Percentiles rank a stretch among this genome's conserved stretches.
Evolutionary conservation across 2,888 invertebrate species (phyloP).

Genomic region (Parnassius smintheus): DNA sequence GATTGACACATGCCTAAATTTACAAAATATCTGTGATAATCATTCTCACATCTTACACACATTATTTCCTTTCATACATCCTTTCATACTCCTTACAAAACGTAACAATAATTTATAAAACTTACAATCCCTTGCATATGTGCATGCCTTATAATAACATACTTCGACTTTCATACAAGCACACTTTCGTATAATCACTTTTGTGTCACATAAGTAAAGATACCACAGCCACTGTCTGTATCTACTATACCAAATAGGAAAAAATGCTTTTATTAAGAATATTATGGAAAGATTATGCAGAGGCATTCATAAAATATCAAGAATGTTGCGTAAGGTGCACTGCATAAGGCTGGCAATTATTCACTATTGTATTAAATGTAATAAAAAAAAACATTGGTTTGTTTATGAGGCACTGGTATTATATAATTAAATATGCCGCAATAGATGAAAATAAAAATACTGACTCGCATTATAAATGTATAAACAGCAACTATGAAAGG

Average conservation of each 20-base stretch:
- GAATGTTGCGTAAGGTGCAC: conserved; percentile 69
- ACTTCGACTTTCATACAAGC: conserved; percentile 62
- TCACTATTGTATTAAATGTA: neutral
- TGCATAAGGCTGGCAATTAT: conserved; percentile 28
- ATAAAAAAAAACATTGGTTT: neutral
- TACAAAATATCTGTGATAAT: conserved; percentile 67
- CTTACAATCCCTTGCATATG: conserved; percentile 79
- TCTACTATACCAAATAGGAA: conserved; percentile 81
- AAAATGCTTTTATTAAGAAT: conserved; percentile 69
- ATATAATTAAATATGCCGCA: neutral
- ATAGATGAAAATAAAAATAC: neutral
- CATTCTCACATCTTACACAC: conserved; percentile 49
- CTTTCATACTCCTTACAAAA: conserved; percentile 71
- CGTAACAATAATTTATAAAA: conserved; percentile 76
- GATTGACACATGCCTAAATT: conserved; percentile 69
- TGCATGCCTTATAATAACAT: conserved; percentile 80
- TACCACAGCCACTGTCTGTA: conserved; percentile 82
- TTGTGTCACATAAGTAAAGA: conserved; percentile 76
- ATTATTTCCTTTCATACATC: conserved; percentile 52
- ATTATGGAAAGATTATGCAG: conserved; percentile 71
- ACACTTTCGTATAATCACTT: conserved; percentile 61
- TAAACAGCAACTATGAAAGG: neutral
- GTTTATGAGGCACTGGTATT: conserved; percentile 14
- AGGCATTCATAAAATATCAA: conserved; percentile 67
- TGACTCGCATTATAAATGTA: neutral